Base-by-base conservation (phyloP, 2,797 vertebrate genomes). In the Helarctos malayanus region DNA sequence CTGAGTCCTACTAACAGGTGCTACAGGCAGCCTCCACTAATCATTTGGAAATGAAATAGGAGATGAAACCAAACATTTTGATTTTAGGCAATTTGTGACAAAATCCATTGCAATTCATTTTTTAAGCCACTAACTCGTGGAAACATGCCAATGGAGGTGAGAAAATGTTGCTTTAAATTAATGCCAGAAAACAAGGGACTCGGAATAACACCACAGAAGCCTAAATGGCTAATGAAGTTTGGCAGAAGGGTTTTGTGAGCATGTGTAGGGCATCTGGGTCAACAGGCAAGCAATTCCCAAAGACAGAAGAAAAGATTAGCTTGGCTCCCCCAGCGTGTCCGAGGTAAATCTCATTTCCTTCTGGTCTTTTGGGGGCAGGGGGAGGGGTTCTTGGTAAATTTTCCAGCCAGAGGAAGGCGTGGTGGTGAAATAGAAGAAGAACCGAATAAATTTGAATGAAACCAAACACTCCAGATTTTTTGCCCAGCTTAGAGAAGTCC, bases 31-130 rank as follows among this genome's bases (percentile, higher is more conserved):
- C 52, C 19, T n/a, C 35, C 25, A 78, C 75, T 86, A 45, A 93
- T 93, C 86, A 76, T 93, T 61, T 73, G 61, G 83, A 93, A 95
- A 93, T 75, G 78, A 94, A 95, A 94, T 32, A 86, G 52, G 52
- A 97, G 65, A 90, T 84, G 86, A 92, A 93, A 94, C 35, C 79
- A 90, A 91, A 93, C 79, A 73, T 95, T 93, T 94, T 89, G 73
- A 95, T 86, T 93, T 87, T 11, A 49, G 80, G 61, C 92, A 57
- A 93, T 95, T 86, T 89, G 90, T 83, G 75, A 96, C 92, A 96
- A 91, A 95, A 95, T 75, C 45, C 76, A 54, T 86, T 82, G 49
- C 86, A 82, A 68, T 93, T 82, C 86, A 63, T 38, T 91, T 93
- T 92, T 73, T 32, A 45, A 93, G 86, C 57, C 45, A 79, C 73